Base-by-base conservation (phyloP, 2,113 vertebrate species). In the Neodon shergylaensis region DNA sequence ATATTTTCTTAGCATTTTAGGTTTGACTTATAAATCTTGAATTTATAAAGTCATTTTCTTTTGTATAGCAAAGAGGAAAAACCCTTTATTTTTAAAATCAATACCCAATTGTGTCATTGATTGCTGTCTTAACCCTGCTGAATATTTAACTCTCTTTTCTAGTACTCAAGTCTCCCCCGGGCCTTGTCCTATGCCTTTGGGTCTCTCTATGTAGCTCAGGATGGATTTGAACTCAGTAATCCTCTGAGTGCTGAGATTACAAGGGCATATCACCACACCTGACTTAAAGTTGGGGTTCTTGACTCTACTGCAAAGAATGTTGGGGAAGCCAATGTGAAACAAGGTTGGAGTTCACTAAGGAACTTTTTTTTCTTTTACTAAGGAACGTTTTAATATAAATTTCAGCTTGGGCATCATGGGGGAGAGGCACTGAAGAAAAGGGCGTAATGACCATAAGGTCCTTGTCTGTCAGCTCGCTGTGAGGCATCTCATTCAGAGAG, bases 61-160 rank as follows among this genome's bases (percentile, higher is more conserved):
- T 85, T 73, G 22, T n/a, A 22, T 24, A 81, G n/a, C 42, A 81
- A 85, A 84, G 61, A 95, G 61, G 63, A 58, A 94, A 92, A 81
- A 14, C 81, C 1, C 21, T 68, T 49, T 86, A 33, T 24, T 72
- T 70, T 87, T n/a, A 58, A 88, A 58, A 42, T 21, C 36, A 58
- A 70, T 39, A 28, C 14, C 83, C 63, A 74, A 0, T 78, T 93
- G 66, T 86, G 54, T 81, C 31, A 70, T 88, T 91, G n/a, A 28
- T 77, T 94, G 84, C 49, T 61, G 13, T 90, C 89, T 31, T 78
- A 93, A 88, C 24, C 26, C n/a, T 28, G 3, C 21, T 95, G 44
- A 81, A 39, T 87, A 74, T 72, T 95, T 65, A 89, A 73, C 73
- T 94, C 39, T 92, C 11, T 70, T 87, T 86, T 89, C 44, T 68